These are phyloP conservation scores for Xestia rhomboidea DNA, from an alignment of 2,888 invertebrate species.

Conservation along the genomic window DNA sequence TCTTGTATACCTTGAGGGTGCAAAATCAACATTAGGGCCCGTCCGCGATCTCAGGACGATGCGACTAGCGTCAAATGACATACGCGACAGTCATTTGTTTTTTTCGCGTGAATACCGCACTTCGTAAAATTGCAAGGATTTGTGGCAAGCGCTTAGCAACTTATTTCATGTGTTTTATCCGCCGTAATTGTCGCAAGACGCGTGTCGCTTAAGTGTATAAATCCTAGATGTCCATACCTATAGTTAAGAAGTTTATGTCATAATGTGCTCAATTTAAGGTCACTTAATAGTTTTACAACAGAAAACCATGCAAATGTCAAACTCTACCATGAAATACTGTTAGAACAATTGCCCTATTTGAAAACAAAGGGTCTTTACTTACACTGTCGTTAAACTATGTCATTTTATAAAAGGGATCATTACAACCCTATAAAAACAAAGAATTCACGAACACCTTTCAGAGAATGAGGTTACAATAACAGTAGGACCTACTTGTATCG, in stretches of 20 bases:
- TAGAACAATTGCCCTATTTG: not conserved
- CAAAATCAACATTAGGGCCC: not conserved
- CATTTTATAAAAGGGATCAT: slow-evolving; percentile 8
- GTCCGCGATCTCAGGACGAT: not conserved
- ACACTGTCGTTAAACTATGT: not conserved
- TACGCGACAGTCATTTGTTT: not conserved
- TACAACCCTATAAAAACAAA: slow-evolving; percentile 31
- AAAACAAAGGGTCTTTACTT: slow-evolving; percentile 8
- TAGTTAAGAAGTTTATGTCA: not conserved
- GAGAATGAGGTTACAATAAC: slow-evolving; percentile 51
- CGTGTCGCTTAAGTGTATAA: not conserved
- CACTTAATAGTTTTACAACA: not conserved
- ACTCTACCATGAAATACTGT: no score
- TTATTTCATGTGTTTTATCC: not conserved
- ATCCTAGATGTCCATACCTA: no score
- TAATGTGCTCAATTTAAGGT: not conserved
- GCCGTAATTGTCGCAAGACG: not conserved
- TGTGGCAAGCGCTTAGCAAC: not conserved
- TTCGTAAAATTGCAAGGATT: not conserved
- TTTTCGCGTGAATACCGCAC: not conserved
- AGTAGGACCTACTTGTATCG: slow-evolving; percentile 44
- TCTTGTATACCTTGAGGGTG: not conserved
- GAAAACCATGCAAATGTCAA: not conserved
- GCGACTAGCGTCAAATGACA: not conserved
- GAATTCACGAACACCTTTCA: slow-evolving; percentile 25